Base-by-base conservation (phyloP, 2,797 vertebrate genomes). In the Betta splendens region DNA sequence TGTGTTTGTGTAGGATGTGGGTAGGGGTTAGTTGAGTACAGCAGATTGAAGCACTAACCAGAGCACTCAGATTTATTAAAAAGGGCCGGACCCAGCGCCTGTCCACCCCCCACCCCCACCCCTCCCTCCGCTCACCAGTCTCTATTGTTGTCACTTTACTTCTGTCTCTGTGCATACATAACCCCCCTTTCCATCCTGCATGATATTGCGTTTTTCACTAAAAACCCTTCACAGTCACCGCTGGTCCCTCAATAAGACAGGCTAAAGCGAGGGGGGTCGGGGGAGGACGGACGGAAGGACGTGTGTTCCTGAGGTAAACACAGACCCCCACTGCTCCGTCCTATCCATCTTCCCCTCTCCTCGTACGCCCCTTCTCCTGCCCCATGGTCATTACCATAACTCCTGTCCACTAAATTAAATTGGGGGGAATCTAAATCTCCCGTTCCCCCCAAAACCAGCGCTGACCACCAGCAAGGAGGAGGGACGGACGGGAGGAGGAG, bases 11-110 rank as follows among this genome's bases (percentile, higher is more conserved):
- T 74, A 61, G 50, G 23, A 54, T 64, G 64, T 75, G 70, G 54
- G 76, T 65, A 64, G 69, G 64, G 75, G 69, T 79, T 81, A 78
- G 81, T 80, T 80, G 80, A 82, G 83, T 67, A 75, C 79, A 83
- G 79, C 73, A 88, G 85, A 90, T 84, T 89, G 87, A 89, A 87
- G 88, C 85, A 85, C 88, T 89, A 86, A 90, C 86, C 87, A 86
- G 84, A 91, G 88, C 91, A 92, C 91, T 92, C 89, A 81, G 78
- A 90, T 89, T 90, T 92, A 92, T 91, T 92, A 91, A 92, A 91
- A 91, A 84, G 66, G 84, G 89, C 79, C 61, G 64, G 64, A 81
- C 78, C 64, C 74, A 69, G 70, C 8, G 65, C 74, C 70, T 51
- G 51, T 35, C 58, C 51, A 49, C 17, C 65, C 32, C 46, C n/a